Base-by-base conservation (phyloP, 2,888 invertebrate genomes). In the Xestobium rufovillosum region DNA sequence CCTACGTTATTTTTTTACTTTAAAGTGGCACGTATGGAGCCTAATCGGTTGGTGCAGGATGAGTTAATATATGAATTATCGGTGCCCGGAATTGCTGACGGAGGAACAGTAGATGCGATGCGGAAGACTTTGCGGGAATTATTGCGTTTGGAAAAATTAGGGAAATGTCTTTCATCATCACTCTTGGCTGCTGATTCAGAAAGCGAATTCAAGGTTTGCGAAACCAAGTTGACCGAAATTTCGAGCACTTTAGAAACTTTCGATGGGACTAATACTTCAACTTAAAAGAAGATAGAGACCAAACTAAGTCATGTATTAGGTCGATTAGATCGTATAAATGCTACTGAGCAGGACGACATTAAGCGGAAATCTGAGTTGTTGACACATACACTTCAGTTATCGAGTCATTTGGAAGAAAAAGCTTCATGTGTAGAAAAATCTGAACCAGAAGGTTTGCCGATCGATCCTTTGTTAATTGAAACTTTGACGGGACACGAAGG, bases 341-440 rank as follows among this genome's bases (percentile, higher is more conserved):
- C 23, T 6, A n/a, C 6, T 6, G 23, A 19, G n/a, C 6, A 6
- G n/a, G n/a, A 8, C 23, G 23, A 19, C 23, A 19, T 19, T n/a
- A 19, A 19, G n/a, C 6, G 6, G 6, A 19, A 19, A n/a, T 19
- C 23, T 8, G 23, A 19, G 23, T 19, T 19, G 23, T 19, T 19
- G 23, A 6, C 23, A 6, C 6, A 19, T 19, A n/a, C 23, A 6
- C n/a, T 19, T 8, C 6, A 19, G n/a, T 19, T 19, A n/a, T 19
- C 23, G 23, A 19, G 23, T 19, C 6, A 19, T 19, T 19, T 19
- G 23, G 23, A 19, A n/a, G 23, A 19, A n/a, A 19, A 19, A 19
- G n/a, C 6, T 6, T 6, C 6, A 19, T n/a, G 23, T 6, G n/a
- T 8, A 19, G 23, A 19, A 19, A 19, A 19, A 19, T 19, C 6